Base-by-base conservation (phyloP, 2,888 invertebrate genomes). In the Melieria picta region DNA sequence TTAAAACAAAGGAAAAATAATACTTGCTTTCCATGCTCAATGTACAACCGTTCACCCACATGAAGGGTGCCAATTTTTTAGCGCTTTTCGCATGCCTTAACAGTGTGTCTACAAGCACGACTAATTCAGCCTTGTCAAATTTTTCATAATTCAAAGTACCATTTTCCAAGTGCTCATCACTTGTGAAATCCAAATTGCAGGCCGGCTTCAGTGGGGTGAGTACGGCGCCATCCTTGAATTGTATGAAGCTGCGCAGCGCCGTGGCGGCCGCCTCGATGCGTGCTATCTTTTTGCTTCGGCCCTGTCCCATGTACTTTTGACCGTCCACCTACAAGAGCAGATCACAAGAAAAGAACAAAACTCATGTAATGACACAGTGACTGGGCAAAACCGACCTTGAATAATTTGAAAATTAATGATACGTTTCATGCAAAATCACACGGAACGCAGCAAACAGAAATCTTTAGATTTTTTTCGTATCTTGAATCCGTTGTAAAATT, bases 251-350 rank as follows among this genome's bases (percentile, higher is more conserved):
- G 73, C 89, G 88, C 65, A 90, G 78, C 7, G 89, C 90, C 56
- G 88, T 87, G 72, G 88, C 88, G 7, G 90, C 90, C 3, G 90
- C 90, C 78, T 88, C 88, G 76, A 88, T 88, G 75, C 89, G 88
- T 6, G 90, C 90, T 52, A 88, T 84, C 80, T 90, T 90, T 83
- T 90, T 90, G 74, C 89, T 90, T 61, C 88, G 87, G 43, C 90
- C 90, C 72, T 85, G 84, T 46, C 90, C 90, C 76, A 87, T 83
- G 84, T 87, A 91, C 84, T 87, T 87, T 79, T 89, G 88, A n/a
- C 89, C 89, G 80, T 89, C 91, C 80, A 87, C 87, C 88, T 88
- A 74, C 4, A 81, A 83, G 5, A 7, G 64, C 66, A 60, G 43
- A 30, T 30, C 30, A 30, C 30, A 30, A 30, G 30, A 30, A 30